phyloP scores from a whole-genome alignment of 2,888 invertebrate genomes.

The Hermodice carunculata region DNA sequence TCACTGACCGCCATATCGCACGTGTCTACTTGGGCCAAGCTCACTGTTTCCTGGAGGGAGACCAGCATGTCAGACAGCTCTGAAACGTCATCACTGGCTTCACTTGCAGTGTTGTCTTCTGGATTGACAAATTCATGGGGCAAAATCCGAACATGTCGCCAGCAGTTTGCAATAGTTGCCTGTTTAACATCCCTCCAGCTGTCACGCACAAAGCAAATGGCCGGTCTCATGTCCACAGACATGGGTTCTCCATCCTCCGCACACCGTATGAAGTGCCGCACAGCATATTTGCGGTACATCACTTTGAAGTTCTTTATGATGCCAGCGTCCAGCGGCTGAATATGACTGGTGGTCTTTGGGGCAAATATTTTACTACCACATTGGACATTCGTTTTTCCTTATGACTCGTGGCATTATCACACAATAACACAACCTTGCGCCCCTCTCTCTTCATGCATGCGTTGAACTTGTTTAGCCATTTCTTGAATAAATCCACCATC shows the following conservation, averaged over 20 bases:
- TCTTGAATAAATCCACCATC: conserved; percentile 31
- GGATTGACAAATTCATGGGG: no score
- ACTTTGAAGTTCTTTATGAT: conserved; percentile 34
- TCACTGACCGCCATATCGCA: no score
- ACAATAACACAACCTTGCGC: conserved; percentile 26
- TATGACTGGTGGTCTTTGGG: conserved; percentile 39
- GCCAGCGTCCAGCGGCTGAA: conserved; percentile 42
- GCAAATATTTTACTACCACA: conserved; percentile 33
- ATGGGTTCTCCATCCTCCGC: conserved; percentile 20
- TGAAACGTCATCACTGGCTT: no score
- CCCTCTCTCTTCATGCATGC: conserved; percentile 14
- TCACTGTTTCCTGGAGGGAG: no score
- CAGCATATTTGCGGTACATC: conserved; percentile 26
- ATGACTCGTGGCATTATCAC: conserved; percentile 38
- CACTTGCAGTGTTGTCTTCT: no score
- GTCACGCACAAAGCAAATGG: conserved; percentile 28
- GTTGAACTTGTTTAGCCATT: conserved; percentile 27
- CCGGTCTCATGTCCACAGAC: conserved; percentile 21
- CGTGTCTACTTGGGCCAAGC: no score
- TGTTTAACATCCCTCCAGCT: conserved; percentile 26
- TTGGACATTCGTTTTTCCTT: conserved; percentile 18
- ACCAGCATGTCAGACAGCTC: no score
- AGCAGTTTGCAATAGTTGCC: not conserved
- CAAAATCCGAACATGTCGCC: not conserved
- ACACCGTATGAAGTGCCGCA: conserved; percentile 21